Evolutionary conservation across 37 sponge, comb jelly and placozoan genomes (phyloP), one percentile per base, ranked within the genome.

Genomic region (Dysidea cf. avara): DNA sequence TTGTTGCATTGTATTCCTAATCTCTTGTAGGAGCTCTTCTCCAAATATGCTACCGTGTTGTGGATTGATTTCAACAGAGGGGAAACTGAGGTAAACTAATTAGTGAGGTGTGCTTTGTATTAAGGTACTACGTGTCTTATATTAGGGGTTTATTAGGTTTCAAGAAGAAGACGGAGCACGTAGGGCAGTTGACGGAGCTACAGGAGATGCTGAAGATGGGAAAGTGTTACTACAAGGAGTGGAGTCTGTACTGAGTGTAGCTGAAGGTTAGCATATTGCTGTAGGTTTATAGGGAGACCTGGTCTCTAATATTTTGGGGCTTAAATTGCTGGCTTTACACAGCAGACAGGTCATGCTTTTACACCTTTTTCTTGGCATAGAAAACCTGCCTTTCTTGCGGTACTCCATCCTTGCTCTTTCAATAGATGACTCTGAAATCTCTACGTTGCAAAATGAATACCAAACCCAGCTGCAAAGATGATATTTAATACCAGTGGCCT

Each of bases 91-190:
- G 91, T 85, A 21, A 69, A 68, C 66, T 30, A n/a, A n/a, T 35
- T 3, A 20, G 48, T 71, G 53, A 7, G n/a, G 6, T 54, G 12
- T 14, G 25, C 18, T 40, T 67, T n/a, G n/a, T n/a, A n/a, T n/a
- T n/a, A n/a, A n/a, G 7, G 35, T 68, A 5, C 40, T 0, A 53
- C 49, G 46, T 68, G 61, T 68, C 39, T 37, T 7, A 52, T 33
- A 31, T 46, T 39, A 90, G 87, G 92, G 92, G 0, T 86, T 69
- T 79, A 71, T 91, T 25, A 69, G 92, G 39, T 91, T 82, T 69
- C 51, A 47, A 20, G 87, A 86, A 48, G 84, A 76, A 14, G 72
- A 60, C 18, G 80, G 76, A 22, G 92, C 92, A 0, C 37, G 26
- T 21, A 79, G 60, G 28, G 87, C 80, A 13, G 2, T 81, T 21